Evolutionary conservation across 1,140 invertebrate genomes (phyloP), one percentile per base, ranked within the genome.

Genomic region (Bombus sylvicola): DNA sequence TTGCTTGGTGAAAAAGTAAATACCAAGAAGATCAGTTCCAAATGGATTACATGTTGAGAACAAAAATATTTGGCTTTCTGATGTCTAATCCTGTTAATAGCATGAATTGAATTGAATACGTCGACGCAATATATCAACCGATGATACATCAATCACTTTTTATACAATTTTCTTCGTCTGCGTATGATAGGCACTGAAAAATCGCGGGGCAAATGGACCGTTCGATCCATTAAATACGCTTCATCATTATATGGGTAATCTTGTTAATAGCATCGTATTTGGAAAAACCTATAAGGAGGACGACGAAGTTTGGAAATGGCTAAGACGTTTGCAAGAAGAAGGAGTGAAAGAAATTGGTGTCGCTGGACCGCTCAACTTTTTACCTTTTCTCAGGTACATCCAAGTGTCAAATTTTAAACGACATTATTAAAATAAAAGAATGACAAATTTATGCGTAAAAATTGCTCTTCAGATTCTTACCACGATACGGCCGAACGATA

Each of bases 331-430:
- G 34, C 97, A 98, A 93, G 97, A 98, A 92, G 97, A 98, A 92
- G 97, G 97, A 1, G 96, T 97, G 41, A 97, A 98, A 92, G 95
- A 97, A 82, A 97, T 98, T 87, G 97, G 97, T 0, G 96, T 98
- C 15, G 97, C 97, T 18, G 98, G 97, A 3, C 96, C 97, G 28
- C 94, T 98, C 0, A 98, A 98, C 93, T 98, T 98, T 93, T 94
- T 98, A 66, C 97, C 98, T 43, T 97, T 97, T 93, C 94, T 98
- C 10, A 96, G 97, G 97, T 98, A 94, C 47, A 53, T 53, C 5
- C 18, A 13, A n/a, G 4, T 2, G 25, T 13, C 1, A n/a, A n/a
- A n/a, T 62, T 62, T 62, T 62, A 62, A 62, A 62, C 59, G 4
- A 12, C 10, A 4, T 10, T 12, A 2, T 12, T 62, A n/a, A 62